Evolutionary conservation across 2,113 vertebrate species (phyloP), one percentile per base, ranked within the genome.

Genomic region (Brachyhypopomus gauderio): DNA sequence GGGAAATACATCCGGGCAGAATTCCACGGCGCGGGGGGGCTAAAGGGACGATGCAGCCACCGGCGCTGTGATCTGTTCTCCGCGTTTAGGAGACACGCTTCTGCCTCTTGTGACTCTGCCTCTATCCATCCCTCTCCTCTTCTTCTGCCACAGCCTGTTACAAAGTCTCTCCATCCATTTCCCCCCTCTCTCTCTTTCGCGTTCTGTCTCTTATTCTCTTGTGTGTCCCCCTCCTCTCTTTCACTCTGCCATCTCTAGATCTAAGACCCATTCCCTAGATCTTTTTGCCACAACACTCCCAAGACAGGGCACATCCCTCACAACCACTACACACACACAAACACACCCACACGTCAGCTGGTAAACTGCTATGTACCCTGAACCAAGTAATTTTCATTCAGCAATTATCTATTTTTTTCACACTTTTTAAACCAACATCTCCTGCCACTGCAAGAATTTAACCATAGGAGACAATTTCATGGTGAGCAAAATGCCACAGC

Each of bases 111-210:
- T 52, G 45, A 23, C 17, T 17, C 52, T 77, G 73, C 30, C 30
- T 66, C 11, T 12, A 60, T 45, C 75, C 80, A 79, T 77, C 23
- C 70, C 59, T 56, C 66, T 72, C 56, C 56, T 56, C 80, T 8
- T 41, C 81, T 84, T 81, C 85, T 88, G 45, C 45, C 45, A 9
- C 9, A 7, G 38, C 3, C 7, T 41, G 3, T 41, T 7, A 41
- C 38, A 7, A 41, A 48, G 45, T 9, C 45, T 48, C 4, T 4
- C 45, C 12, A 5, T 48, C 45, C 9, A 5, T 9, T 11, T 48
- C 45, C 12, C 45, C 12, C 38, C 45, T 52, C 75, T 87, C 88
- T 70, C 87, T 82, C 77, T 88, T 91, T 85, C 89, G 92, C 89
- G 70, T 41, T 85, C 81, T 85, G 79, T 77, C 78, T 36, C 55